phyloP scores from a whole-genome alignment of 2,797 vertebrate species.

The Ispidina lecontei region DNA sequence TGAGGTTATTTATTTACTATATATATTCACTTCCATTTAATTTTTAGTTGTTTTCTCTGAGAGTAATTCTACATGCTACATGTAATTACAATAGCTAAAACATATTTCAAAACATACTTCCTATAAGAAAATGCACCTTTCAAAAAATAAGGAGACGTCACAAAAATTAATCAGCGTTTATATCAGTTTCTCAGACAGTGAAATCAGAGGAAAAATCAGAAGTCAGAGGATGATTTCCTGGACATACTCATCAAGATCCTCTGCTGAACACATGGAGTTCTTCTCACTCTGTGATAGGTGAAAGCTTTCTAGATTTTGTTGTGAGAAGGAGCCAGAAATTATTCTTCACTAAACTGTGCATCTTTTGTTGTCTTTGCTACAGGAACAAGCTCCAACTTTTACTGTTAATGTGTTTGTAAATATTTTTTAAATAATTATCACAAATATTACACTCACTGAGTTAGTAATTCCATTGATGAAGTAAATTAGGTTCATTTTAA shows the following conservation, averaged over 20 bases:
- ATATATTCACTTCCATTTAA: not conserved
- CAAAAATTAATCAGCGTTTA: not conserved
- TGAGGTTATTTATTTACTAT: not conserved
- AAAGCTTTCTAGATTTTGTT: not conserved
- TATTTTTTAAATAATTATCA: not conserved
- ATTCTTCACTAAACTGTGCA: not conserved
- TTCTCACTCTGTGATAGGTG: not conserved
- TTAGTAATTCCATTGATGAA: not conserved
- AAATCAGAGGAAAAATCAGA: not conserved
- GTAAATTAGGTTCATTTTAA: not conserved
- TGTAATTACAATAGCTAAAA: not conserved
- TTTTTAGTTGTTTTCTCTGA: not conserved
- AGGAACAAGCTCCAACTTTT: not conserved
- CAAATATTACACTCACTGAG: not conserved
- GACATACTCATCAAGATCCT: not conserved
- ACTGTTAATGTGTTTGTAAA: not conserved
- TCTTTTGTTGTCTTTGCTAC: not conserved
- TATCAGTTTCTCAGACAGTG: not conserved
- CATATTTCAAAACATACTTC: not conserved
- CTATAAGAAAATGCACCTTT: not conserved
- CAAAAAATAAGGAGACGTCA: not conserved
- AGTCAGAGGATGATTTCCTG: not conserved
- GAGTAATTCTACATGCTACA: accelerated
- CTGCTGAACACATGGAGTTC: not conserved
- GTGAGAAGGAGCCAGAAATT: not conserved